phyloP scores from a whole-genome alignment of 2,113 vertebrate species.

The Rhea americana region DNA sequence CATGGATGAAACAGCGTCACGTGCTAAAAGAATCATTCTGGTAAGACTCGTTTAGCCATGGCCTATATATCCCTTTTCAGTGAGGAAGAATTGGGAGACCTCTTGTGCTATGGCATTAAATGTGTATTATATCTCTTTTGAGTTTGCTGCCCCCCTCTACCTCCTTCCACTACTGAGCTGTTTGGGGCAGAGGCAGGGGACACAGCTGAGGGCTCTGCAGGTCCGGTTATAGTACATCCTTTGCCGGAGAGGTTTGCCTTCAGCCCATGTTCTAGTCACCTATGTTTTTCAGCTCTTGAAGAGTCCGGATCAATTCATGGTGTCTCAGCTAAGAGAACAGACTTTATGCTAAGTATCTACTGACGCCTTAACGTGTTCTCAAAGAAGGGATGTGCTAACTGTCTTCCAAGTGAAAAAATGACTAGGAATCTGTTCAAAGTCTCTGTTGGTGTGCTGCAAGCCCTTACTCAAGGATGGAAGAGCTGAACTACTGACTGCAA shows the following conservation, averaged over 20 bases:
- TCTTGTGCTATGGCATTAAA: neutral
- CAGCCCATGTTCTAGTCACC: too few relatives aligned
- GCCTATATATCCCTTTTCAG: accelerated
- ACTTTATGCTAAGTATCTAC: neutral
- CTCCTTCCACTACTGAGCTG: neutral
- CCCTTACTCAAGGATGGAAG: neutral
- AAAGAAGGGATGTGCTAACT: neutral
- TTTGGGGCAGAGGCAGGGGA: neutral
- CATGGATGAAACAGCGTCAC: neutral
- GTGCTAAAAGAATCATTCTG: neutral
- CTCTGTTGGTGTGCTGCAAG: neutral
- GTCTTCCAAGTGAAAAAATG: neutral
- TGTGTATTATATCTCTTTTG: accelerated
- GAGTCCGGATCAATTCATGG: neutral
- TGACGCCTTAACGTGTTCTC: neutral
- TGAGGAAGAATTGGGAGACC: neutral
- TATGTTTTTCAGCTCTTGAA: neutral
- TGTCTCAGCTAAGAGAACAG: neutral
- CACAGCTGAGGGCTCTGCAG: neutral
- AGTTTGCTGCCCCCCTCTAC: neutral
- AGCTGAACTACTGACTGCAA: neutral
- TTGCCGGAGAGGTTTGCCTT: neutral
- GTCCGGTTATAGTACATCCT: too few relatives aligned
- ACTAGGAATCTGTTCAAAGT: neutral
- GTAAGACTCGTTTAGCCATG: accelerated